Conservation (phyloP, 2,797 vertebrate genomes). For the Bradypodion ventrale region DNA sequence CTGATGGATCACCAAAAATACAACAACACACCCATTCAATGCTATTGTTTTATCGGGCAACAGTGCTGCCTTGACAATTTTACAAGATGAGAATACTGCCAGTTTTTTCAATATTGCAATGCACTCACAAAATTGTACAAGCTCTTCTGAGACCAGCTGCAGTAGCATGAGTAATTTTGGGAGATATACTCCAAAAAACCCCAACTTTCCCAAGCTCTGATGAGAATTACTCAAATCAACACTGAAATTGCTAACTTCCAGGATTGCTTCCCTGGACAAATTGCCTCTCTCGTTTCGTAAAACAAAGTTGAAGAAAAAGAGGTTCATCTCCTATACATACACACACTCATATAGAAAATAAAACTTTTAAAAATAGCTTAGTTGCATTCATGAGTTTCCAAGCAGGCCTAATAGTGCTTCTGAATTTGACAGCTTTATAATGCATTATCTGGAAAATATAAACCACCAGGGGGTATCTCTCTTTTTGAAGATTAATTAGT, state of each 20-base stretch:
- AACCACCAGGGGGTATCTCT: neutral
- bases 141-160: too few relatives aligned
- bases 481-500: constrained; percentile 26
- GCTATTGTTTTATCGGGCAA: too few relatives aligned
- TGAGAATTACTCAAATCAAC: too few relatives aligned
- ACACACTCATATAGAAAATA: too few relatives aligned
- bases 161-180: neutral
- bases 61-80: too few relatives aligned
- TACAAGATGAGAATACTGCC: too few relatives aligned
- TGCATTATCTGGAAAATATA: neutral
- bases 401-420: neutral
- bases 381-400: neutral
- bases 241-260: neutral
- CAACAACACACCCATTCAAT: too few relatives aligned
- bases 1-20: too few relatives aligned
- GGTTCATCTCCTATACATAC: neutral
- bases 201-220: neutral
- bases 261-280: neutral
- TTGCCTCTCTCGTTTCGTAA: neutral
- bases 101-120: too few relatives aligned
- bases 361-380: too few relatives aligned
- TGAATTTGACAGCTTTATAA: neutral
- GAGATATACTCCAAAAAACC: neutral
- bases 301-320: neutral
- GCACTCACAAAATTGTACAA: too few relatives aligned